These are phyloP conservation scores for Pyrochroa serraticornis DNA, from an alignment of 2,888 invertebrate species.

Conservation along the genomic window DNA sequence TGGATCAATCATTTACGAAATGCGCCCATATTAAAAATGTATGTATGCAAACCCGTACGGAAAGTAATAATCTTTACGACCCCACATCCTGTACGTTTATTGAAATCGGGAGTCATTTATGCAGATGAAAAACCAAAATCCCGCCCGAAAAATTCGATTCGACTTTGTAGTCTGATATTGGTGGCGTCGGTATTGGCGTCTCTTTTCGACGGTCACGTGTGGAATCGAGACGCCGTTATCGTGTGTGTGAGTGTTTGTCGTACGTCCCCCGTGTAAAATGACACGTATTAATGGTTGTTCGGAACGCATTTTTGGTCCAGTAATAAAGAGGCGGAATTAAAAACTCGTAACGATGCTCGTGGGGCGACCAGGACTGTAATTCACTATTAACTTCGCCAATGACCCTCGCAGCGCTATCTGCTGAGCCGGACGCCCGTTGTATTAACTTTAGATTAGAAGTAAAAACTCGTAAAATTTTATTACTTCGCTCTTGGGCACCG, in stretches of 20 bases:
- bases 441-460: slow-evolving; percentile 50
- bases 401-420: slow-evolving; percentile 41
- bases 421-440: slow-evolving; percentile 43
- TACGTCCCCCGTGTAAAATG: slow-evolving; percentile 35
- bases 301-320: slow-evolving; percentile 43
- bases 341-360: slow-evolving; percentile 53
- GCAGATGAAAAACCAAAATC: slow-evolving; percentile 47
- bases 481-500: slow-evolving; percentile 23
- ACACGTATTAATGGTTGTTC: slow-evolving; percentile 49
- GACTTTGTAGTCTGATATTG: slow-evolving; percentile 37
- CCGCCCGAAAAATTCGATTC: slow-evolving; percentile 38
- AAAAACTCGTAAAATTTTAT: slow-evolving; percentile 48
- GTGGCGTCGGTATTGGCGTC: slow-evolving; percentile 21
- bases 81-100: slow-evolving; percentile 45
- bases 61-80: slow-evolving; percentile 51
- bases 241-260: slow-evolving; percentile 18
- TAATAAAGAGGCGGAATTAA: slow-evolving; percentile 55
- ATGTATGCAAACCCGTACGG: slow-evolving; percentile 47
- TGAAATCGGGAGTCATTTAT: slow-evolving; percentile 50
- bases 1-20: slow-evolving; percentile 41
- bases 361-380: slow-evolving; percentile 45
- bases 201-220: not conserved
- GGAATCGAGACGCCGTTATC: not conserved
- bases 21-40: slow-evolving; percentile 43
- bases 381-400: slow-evolving; percentile 49